Percentiles rank a stretch among this genome's conserved stretches.
These are phyloP conservation scores for Drosophila macrothrix DNA, from an alignment of 2,888 invertebrate genomes.

Conservation along the genomic window DNA sequence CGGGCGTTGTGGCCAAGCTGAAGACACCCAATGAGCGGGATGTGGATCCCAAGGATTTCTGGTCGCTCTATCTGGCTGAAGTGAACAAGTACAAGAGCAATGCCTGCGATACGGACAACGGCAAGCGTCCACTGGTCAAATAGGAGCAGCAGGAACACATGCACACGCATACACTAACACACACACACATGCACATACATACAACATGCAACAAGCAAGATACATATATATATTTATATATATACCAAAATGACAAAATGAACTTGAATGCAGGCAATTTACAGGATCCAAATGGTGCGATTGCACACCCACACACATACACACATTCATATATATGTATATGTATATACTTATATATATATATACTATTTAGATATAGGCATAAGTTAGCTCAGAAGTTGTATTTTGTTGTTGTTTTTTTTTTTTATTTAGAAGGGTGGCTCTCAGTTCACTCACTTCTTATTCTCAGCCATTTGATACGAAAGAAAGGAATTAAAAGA, in stretches of 20 bases:
- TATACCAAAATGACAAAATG: slow-evolving; percentile 21
- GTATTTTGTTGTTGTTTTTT: neutral
- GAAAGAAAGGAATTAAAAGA: slow-evolving; percentile 4
- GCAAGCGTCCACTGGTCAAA: slow-evolving; percentile 96
- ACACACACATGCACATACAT: slow-evolving; percentile 2
- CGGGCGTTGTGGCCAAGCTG: slow-evolving; percentile 94
- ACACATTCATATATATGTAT: neutral
- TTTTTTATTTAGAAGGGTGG: neutral
- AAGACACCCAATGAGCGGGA: slow-evolving; percentile 87
- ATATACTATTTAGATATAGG: neutral
- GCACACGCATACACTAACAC: neutral
- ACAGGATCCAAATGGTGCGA: neutral
- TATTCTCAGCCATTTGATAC: slow-evolving; percentile 16
- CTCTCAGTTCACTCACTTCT: neutral
- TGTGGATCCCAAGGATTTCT: slow-evolving; percentile 91
- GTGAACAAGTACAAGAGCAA: slow-evolving; percentile 96
- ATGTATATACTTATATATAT: neutral
- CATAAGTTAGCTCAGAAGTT: slow-evolving; percentile 2
- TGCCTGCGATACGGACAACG: slow-evolving; percentile 95
- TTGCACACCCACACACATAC: slow-evolving; percentile 1
- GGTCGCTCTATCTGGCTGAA: slow-evolving; percentile 97
- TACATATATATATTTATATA: neutral
- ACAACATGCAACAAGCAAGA: neutral
- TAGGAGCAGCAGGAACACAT: slow-evolving; percentile 84
- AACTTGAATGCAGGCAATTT: slow-evolving; percentile 55